These are phyloP conservation scores for Operophtera brumata DNA, from an alignment of 2,888 invertebrate species.

Conservation along the genomic window DNA sequence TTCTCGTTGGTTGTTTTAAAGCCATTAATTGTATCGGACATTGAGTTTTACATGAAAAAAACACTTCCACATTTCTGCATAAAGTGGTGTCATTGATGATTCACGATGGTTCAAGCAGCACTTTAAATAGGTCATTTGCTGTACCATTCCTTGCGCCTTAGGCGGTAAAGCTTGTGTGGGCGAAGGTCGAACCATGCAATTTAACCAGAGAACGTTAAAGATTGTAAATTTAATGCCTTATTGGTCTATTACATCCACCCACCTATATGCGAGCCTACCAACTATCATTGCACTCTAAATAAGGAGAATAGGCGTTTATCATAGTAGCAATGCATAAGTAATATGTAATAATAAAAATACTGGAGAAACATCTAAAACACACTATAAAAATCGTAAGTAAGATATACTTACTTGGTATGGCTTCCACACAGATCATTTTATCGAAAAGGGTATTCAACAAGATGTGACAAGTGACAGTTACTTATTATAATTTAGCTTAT, in stretches of 20 bases:
- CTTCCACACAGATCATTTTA: background rate
- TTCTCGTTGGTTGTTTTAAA: too few relatives aligned
- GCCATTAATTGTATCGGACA: too few relatives aligned
- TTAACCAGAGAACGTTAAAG: constrained; percentile 48
- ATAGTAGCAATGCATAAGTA: background rate
- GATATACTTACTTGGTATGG: too few relatives aligned
- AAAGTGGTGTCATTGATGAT: background rate
- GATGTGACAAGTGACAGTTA: background rate
- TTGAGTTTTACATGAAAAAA: too few relatives aligned
- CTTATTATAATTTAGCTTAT: background rate
- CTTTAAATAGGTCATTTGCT: constrained; percentile 48
- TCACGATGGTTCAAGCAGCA: background rate
- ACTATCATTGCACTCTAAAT: constrained; percentile 16
- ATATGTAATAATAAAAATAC: constrained; percentile 1
- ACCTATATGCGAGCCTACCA: constrained; percentile 30
- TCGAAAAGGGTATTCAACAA: background rate
- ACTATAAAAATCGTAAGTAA: too few relatives aligned
- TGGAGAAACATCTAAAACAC: background rate
- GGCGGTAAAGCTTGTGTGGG: constrained; percentile 41
- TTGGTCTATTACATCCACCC: constrained; percentile 42
- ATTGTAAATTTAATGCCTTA: constrained; percentile 47
- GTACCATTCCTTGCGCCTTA: constrained; percentile 42
- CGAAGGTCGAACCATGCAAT: constrained; percentile 52
- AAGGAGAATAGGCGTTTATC: constrained; percentile 17
- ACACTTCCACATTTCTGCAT: too few relatives aligned